Base-by-base conservation (phyloP, 2,797 vertebrate species). In the Tapera naevia region DNA sequence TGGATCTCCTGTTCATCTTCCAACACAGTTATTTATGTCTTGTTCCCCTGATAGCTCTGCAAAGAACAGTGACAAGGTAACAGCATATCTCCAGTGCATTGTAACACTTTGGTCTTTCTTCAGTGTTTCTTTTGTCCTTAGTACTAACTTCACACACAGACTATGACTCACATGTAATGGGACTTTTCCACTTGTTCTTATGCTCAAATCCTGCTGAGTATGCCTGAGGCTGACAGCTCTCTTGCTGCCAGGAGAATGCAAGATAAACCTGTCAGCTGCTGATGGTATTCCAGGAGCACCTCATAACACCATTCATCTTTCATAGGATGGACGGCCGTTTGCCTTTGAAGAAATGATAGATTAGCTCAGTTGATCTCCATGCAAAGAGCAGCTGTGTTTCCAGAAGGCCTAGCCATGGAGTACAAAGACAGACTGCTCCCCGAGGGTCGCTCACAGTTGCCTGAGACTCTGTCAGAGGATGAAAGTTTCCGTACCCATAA, bases 241-340 rank as follows among this genome's bases (percentile, higher is more conserved):
- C 58, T 54, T 41, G 0, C 1, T 4, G 41, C 28, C 2, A 2
- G 33, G 28, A 58, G 32, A 35, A n/a, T 22, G 30, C 7, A 12
- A 76, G 13, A 35, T 25, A 81, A 79, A 43, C 12, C 14, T 61
- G 28, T 54, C n/a, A 78, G 50, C 16, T n/a, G 22, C 46, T 32
- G 73, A 8, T 10, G 53, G 9, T 7, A 17, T 54, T 79, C 35
- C 74, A 56, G 33, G 46, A 83, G 24, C 67, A 65, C 17, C 37
- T 69, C 33, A 17, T 69, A 73, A 1, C 5, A 7, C 13, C 56
- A 17, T 0, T 1, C 16, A 69, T 25, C 50, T 43, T 61, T 66
- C 19, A 4, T 12, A 64, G 30, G 9, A 19, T 33, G 53, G 15
- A 85, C 9, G 48, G 37, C 15, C 37, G n/a, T 4, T 2, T 30